Evolutionary conservation across 2,113 vertebrate species (phyloP).

Genomic region (Garra rufa): DNA sequence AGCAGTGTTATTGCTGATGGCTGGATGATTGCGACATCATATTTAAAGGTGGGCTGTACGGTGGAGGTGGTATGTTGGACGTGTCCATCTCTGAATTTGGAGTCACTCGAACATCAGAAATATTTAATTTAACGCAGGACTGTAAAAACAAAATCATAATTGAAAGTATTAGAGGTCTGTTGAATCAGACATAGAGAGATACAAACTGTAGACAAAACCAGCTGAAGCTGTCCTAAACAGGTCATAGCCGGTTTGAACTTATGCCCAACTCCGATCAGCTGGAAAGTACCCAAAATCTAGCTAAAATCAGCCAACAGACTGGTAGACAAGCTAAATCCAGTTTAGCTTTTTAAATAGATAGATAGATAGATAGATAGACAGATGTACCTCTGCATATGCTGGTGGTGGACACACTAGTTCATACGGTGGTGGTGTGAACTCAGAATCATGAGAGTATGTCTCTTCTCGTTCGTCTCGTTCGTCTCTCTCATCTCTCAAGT

Average conservation of each 20-base stretch:
- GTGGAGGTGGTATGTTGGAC: slow-evolving; percentile 1
- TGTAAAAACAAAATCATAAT: not conserved
- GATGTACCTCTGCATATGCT: slow-evolving; percentile 52
- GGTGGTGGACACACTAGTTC: slow-evolving; percentile 33
- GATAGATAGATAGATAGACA: not conserved
- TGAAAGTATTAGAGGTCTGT: not conserved
- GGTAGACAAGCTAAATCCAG: not conserved
- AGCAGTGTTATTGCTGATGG: not conserved
- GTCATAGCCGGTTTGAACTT: not conserved
- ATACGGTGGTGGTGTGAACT: slow-evolving; percentile 45
- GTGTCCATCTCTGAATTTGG: not conserved
- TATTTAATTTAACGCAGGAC: not conserved
- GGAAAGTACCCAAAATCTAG: not conserved
- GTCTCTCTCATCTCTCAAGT: not conserved
- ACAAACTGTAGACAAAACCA: not conserved
- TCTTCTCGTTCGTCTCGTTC: not conserved
- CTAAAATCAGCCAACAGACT: not conserved
- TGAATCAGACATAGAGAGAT: too few species aligned
- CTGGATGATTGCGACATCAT: not conserved
- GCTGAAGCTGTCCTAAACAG: not conserved
- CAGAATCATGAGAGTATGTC: not conserved
- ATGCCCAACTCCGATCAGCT: not conserved
- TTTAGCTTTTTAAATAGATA: not conserved
- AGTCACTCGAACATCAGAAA: not conserved
- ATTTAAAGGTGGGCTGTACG: slow-evolving; percentile 5